phyloP scores from a whole-genome alignment of 1,140 invertebrate genomes.

The Heterodera carotae region DNA sequence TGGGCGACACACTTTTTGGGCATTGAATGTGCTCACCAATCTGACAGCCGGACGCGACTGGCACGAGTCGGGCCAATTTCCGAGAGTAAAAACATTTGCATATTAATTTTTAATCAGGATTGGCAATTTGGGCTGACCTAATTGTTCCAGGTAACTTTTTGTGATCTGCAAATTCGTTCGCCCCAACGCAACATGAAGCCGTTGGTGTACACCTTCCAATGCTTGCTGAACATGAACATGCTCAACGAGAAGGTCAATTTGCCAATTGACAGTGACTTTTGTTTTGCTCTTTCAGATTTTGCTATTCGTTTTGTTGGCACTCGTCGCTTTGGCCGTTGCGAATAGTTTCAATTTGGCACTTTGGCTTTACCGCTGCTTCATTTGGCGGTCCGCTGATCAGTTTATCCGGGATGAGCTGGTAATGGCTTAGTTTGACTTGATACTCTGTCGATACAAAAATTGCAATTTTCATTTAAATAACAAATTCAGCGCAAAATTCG shows the following conservation, averaged over 20 bases:
- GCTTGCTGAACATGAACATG: constrained; percentile 42
- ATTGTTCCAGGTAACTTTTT: constrained; percentile 17
- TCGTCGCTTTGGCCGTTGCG: neutral
- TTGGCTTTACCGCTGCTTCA: constrained; percentile 18
- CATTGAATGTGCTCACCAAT: constrained; percentile 66
- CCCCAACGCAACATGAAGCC: neutral
- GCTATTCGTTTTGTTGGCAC: constrained; percentile 17
- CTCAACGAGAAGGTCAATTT: constrained; percentile 20
- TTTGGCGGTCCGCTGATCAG: neutral
- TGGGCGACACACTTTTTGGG: constrained; percentile 66
- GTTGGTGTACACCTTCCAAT: constrained; percentile 7
- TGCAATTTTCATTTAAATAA: neutral
- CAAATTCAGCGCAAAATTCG: neutral
- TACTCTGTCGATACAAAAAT: neutral
- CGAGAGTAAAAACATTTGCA: constrained; percentile 62
- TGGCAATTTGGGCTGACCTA: neutral
- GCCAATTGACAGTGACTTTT: neutral
- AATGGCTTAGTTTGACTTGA: neutral
- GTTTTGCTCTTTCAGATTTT: constrained; percentile 41
- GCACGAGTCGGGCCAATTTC: constrained; percentile 66
- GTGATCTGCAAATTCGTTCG: constrained; percentile 16
- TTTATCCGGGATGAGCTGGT: constrained; percentile 13
- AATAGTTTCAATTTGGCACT: constrained; percentile 4
- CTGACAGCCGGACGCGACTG: constrained; percentile 66
- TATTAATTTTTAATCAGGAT: constrained; percentile 17